These are phyloP conservation scores for Drosophila orena DNA, from an alignment of 1,140 invertebrate genomes.

Conservation along the genomic window DNA sequence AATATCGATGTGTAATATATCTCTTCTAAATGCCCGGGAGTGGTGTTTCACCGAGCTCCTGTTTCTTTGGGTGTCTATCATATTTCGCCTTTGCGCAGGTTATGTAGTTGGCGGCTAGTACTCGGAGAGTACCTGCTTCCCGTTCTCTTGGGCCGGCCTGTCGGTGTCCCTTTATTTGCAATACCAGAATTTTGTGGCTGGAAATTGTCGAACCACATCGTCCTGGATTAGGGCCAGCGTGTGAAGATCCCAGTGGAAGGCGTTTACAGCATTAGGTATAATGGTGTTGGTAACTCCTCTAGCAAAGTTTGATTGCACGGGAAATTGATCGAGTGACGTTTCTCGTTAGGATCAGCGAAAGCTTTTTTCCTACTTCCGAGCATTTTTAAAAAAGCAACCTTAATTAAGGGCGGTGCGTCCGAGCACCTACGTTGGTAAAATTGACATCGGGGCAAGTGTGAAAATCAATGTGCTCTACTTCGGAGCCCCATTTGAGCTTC, in stretches of 20 bases:
- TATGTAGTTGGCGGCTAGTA: constrained; percentile 40
- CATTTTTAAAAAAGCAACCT: too few relatives aligned
- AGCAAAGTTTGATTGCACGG: neutral
- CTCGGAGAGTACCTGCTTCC: constrained; percentile 18
- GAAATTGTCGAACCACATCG: neutral
- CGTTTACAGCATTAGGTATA: neutral
- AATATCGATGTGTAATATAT: too few relatives aligned
- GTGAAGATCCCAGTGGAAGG: neutral
- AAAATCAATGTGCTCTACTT: too few relatives aligned
- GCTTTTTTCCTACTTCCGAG: too few relatives aligned
- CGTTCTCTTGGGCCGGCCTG: constrained; percentile 32
- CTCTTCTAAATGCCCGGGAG: too few relatives aligned
- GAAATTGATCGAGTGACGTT: neutral
- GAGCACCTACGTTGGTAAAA: too few relatives aligned
- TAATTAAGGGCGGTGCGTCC: too few relatives aligned
- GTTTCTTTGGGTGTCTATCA: too few relatives aligned
- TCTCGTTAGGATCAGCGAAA: too few relatives aligned
- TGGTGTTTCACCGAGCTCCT: too few relatives aligned
- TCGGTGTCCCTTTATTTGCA: constrained; percentile 14
- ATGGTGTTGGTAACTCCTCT: neutral
- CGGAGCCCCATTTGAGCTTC: too few relatives aligned
- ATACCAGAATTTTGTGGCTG: constrained; percentile 12
- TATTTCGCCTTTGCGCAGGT: constrained; percentile 26
- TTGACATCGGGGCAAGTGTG: too few relatives aligned
- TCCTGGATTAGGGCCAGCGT: neutral